phyloP scores from a whole-genome alignment of 2,797 vertebrate species.

The Apogon talboti region DNA sequence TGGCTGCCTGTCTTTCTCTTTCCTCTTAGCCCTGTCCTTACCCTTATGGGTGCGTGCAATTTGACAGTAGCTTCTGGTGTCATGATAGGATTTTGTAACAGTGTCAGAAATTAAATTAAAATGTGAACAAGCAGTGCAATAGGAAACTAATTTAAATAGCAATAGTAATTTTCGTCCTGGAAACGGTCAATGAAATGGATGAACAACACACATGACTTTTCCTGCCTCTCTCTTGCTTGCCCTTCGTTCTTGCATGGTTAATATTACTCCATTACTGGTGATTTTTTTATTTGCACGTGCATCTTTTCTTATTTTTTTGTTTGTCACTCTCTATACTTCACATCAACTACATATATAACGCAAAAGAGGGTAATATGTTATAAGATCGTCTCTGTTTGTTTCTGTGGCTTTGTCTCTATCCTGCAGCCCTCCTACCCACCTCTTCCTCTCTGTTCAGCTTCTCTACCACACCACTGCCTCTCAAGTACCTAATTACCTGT shows the following conservation, averaged over 20 bases:
- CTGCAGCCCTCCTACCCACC: slow-evolving; percentile 36
- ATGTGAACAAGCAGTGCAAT: slow-evolving; percentile 59
- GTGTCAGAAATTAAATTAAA: slow-evolving; percentile 67
- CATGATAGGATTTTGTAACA: slow-evolving; percentile 42
- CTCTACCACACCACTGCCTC: slow-evolving; percentile 80
- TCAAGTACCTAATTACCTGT: slow-evolving; percentile 88
- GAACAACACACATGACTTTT: slow-evolving; percentile 42
- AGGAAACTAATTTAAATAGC: slow-evolving; percentile 57
- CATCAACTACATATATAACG: too few species aligned
- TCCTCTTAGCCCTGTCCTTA: slow-evolving; percentile 17
- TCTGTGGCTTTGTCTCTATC: slow-evolving; percentile 59
- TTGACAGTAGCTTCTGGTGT: slow-evolving; percentile 48
- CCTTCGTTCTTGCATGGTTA: slow-evolving; percentile 29
- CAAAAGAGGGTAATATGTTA: slow-evolving; percentile 44
- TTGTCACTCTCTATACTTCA: slow-evolving; percentile 17
- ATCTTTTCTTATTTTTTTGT: not conserved
- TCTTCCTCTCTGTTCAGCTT: slow-evolving; percentile 66
- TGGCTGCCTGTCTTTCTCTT: slow-evolving; percentile 6
- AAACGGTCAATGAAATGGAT: slow-evolving; percentile 51
- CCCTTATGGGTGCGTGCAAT: slow-evolving; percentile 28
- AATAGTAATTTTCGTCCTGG: slow-evolving; percentile 52
- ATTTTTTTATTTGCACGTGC: not conserved
- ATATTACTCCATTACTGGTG: slow-evolving; percentile 6
- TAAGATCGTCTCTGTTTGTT: slow-evolving; percentile 39
- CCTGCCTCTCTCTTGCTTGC: slow-evolving; percentile 27